A percentile compares a stretch with the other conserved stretches of the same genome.
Conservation (phyloP, 2,113 vertebrate species). For the Oryzias melastigma region DNA sequence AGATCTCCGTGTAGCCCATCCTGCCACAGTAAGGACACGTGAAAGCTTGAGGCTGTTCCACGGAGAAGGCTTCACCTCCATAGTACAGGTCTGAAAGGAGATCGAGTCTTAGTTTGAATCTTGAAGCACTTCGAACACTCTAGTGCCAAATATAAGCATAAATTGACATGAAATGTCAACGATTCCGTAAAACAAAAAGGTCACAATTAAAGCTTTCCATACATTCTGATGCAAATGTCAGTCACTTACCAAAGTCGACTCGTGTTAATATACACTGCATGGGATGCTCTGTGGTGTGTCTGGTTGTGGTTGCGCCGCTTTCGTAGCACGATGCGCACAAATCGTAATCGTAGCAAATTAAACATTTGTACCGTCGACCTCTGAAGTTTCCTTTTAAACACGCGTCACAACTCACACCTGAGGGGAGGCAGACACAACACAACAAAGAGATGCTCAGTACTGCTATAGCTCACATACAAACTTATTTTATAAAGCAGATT, state of each 20-base stretch:
- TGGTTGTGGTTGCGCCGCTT: constrained; percentile 95
- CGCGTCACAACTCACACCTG: constrained; percentile 99
- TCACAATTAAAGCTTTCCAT: too few relatives aligned
- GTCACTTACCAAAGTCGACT: constrained; percentile 95
- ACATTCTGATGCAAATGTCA: background rate
- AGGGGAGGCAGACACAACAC: constrained; percentile 26
- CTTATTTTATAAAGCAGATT: too few relatives aligned
- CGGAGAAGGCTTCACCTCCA: constrained; percentile 97
- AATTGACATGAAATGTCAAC: too few relatives aligned
- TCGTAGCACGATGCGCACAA: constrained; percentile 98
- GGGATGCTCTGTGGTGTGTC: constrained; percentile 98
- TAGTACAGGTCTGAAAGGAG: constrained; percentile 92
- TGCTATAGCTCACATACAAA: background rate
- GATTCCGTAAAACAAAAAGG: too few relatives aligned
- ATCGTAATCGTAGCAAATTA: constrained; percentile 99
- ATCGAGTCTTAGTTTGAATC: background rate
- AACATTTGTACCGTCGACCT: constrained; percentile 98
- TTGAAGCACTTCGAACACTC: background rate
- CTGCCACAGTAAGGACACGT: constrained; percentile 99
- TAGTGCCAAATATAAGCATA: too few relatives aligned
- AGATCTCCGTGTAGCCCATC: constrained; percentile 97
- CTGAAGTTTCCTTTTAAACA: constrained; percentile 99
- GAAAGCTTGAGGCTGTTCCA: constrained; percentile 98
- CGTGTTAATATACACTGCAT: constrained; percentile 99
- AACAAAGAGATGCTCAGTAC: background rate